These are phyloP conservation scores for Ericerus pela DNA, from an alignment of 1,140 invertebrate species.

Conservation along the genomic window DNA sequence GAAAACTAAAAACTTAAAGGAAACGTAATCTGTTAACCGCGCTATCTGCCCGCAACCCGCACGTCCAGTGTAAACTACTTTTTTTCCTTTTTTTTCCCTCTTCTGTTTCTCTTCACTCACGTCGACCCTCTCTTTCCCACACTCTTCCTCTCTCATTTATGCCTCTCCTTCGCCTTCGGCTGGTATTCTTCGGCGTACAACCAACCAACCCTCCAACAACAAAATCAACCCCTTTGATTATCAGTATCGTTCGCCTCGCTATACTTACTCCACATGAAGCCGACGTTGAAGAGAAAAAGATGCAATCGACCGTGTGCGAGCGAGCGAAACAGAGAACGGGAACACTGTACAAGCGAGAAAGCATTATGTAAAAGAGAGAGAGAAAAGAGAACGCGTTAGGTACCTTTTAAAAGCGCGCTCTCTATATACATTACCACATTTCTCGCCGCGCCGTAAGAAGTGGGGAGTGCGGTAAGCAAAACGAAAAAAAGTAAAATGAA, in stretches of 20 bases:
- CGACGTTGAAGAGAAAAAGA: too few relatives aligned
- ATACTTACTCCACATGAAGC: not conserved
- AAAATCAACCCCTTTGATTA: conserved; percentile 23
- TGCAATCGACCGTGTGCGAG: too few relatives aligned
- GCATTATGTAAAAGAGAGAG: too few relatives aligned
- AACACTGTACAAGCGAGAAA: too few relatives aligned
- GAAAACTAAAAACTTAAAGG: conserved; percentile 11
- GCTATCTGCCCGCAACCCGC: too few relatives aligned
- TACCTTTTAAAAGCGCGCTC: conserved; percentile 6
- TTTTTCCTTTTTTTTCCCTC: conserved; percentile 14
- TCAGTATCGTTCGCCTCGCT: conserved; percentile 23
- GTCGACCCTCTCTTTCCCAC: not conserved
- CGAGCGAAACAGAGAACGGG: too few relatives aligned
- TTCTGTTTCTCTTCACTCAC: conserved; percentile 1
- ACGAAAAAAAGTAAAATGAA: too few relatives aligned
- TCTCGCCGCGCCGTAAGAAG: not conserved
- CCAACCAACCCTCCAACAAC: conserved; percentile 13
- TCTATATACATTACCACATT: conserved; percentile 11
- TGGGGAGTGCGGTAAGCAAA: too few relatives aligned
- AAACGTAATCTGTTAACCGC: conserved; percentile 9
- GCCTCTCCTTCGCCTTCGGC: not conserved
- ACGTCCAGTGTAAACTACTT: too few relatives aligned
- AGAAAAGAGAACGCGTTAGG: not conserved
- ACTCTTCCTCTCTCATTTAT: conserved; percentile 4
- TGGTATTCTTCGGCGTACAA: not conserved